phyloP scores from a whole-genome alignment of 2,797 vertebrate genomes.

The Emys orbicularis region DNA sequence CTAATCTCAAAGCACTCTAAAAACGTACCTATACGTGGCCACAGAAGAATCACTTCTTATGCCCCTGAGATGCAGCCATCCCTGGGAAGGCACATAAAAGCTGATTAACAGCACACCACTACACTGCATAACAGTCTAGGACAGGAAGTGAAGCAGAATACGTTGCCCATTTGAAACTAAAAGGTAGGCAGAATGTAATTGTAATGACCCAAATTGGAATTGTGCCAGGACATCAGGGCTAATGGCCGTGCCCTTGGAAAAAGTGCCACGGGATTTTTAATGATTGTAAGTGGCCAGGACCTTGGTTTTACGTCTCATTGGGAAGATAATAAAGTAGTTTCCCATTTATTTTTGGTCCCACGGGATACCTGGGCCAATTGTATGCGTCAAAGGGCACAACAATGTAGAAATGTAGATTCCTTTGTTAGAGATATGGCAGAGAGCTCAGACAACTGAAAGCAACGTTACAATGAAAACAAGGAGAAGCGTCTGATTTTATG shows the following conservation, averaged over 20 bases:
- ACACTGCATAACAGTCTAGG: rapidly evolving
- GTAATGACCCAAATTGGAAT: constrained; percentile 65
- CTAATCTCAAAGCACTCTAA: background rate
- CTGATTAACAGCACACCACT: background rate
- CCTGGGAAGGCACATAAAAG: background rate
- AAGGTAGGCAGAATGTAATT: constrained; percentile 66
- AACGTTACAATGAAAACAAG: background rate
- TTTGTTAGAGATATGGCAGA: background rate
- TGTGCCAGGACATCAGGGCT: constrained; percentile 68
- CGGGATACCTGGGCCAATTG: constrained; percentile 69
- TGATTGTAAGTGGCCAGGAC: constrained; percentile 71
- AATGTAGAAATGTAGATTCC: constrained; percentile 31
- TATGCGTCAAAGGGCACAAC: constrained; percentile 50
- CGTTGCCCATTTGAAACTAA: constrained; percentile 12
- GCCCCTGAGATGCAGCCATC: rapidly evolving
- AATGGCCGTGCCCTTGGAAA: constrained; percentile 68
- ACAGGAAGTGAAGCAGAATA: background rate
- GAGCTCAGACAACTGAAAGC: constrained; percentile 5
- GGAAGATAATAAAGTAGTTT: constrained; percentile 74
- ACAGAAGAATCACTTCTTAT: background rate
- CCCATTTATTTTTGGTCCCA: constrained; percentile 69
- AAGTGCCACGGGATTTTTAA: constrained; percentile 69
- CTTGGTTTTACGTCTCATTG: constrained; percentile 77
- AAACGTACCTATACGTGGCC: background rate
- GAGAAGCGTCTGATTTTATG: background rate